Evolutionary conservation across 2,797 vertebrate species (phyloP).

Genomic region (Anas acuta): DNA sequence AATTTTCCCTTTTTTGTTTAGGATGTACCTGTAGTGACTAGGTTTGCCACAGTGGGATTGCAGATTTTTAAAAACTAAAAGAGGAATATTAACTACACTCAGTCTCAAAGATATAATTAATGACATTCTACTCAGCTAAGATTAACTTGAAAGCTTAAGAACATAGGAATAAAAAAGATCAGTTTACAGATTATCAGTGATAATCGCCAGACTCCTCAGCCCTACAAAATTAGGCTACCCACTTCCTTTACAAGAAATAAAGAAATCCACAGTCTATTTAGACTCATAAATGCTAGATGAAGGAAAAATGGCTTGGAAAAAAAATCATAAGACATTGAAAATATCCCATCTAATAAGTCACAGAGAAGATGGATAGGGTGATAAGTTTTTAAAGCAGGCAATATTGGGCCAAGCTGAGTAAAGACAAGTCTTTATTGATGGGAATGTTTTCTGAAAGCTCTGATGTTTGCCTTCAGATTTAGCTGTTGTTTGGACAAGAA

Average conservation of each 20-base stretch:
- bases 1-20: background rate
- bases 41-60: background rate
- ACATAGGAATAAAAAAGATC: background rate
- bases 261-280: slow-evolving; percentile 26
- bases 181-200: background rate
- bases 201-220: background rate
- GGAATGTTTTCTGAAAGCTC: slow-evolving; percentile 41
- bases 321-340: background rate
- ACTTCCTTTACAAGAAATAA: slow-evolving; percentile 19
- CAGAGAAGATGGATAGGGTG: slow-evolving; percentile 35
- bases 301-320: slow-evolving; percentile 4
- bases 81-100: background rate
- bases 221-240: background rate
- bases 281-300: background rate
- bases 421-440: slow-evolving; percentile 65
- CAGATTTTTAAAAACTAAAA: background rate
- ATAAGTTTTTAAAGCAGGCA: slow-evolving; percentile 39
- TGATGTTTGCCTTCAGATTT: slow-evolving; percentile 75
- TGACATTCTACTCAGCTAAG: background rate
- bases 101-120: background rate
- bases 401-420: slow-evolving; percentile 34
- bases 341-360: slow-evolving; percentile 25
- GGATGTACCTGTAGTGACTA: background rate
- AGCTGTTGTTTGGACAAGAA: slow-evolving; percentile 71
- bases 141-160: background rate